phyloP scores from a whole-genome alignment of 2,888 invertebrate species.

The Digitonthophagus gazella region DNA sequence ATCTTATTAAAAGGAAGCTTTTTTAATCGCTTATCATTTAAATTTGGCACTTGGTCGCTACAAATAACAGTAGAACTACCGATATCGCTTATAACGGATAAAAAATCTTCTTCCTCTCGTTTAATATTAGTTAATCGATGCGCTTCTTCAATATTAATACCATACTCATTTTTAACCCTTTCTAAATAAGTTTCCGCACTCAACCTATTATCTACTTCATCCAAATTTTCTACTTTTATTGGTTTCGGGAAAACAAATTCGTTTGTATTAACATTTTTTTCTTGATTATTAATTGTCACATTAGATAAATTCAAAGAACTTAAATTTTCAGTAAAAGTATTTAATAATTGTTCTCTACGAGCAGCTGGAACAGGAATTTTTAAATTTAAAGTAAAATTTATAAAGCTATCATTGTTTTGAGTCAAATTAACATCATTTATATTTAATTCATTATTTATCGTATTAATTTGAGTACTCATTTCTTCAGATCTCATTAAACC shows the following conservation, averaged over 20 bases:
- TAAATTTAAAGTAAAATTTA: neutral
- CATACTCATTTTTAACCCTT: neutral
- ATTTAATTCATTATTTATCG: neutral
- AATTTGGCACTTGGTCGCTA: neutral
- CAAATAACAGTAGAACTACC: neutral
- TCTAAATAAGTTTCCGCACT: neutral
- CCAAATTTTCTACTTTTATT: conserved; percentile 1
- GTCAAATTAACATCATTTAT: neutral
- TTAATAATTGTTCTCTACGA: neutral
- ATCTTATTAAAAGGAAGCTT: neutral
- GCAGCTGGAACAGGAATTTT: neutral
- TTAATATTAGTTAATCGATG: neutral
- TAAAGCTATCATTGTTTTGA: neutral
- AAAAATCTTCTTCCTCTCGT: neutral
- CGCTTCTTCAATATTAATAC: neutral
- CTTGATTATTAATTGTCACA: neutral
- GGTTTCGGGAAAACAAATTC: neutral
- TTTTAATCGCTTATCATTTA: neutral
- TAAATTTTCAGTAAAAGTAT: neutral
- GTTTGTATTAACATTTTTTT: neutral
- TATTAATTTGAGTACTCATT: neutral
- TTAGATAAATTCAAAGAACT: neutral
- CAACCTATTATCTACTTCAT: neutral
- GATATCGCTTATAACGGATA: neutral
- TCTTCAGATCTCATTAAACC: neutral